Conservation (phyloP, 2,888 invertebrate species). For the Aporophyla nigra region DNA sequence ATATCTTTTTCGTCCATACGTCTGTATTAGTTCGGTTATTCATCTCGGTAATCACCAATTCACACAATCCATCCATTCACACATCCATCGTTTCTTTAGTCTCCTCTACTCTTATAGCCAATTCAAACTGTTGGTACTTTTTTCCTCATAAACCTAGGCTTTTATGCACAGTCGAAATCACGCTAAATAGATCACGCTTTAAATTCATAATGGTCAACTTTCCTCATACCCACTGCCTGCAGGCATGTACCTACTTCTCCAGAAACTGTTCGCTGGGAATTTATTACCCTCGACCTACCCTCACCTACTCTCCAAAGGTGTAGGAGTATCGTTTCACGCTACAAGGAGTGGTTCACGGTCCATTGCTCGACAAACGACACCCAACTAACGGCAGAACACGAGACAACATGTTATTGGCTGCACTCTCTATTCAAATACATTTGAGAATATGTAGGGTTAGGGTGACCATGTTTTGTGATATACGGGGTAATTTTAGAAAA, state of each 20-base stretch:
- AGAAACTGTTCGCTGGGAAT: slow-evolving; percentile 6
- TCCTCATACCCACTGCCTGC: neutral
- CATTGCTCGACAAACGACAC: slow-evolving; percentile 38
- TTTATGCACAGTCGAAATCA: too few species aligned
- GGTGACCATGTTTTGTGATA: slow-evolving; percentile 17
- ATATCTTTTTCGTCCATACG: too few species aligned
- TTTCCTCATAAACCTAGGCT: too few species aligned
- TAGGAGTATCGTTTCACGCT: neutral
- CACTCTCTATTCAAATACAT: slow-evolving; percentile 73
- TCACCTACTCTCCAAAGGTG: slow-evolving; percentile 14
- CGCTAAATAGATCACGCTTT: neutral
- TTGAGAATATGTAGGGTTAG: slow-evolving; percentile 53
- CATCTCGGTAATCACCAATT: too few species aligned
- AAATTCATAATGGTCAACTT: neutral
- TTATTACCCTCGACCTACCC: slow-evolving; percentile 6
- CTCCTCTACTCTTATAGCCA: too few species aligned
- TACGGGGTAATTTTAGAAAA: neutral
- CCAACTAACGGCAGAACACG: slow-evolving; percentile 42
- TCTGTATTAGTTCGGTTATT: too few species aligned
- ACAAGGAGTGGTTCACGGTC: slow-evolving; percentile 18
- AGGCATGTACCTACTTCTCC: neutral
- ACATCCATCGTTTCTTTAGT: too few species aligned
- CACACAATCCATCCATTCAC: too few species aligned
- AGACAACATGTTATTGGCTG: slow-evolving; percentile 70
- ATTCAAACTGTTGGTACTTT: too few species aligned